phyloP scores from a whole-genome alignment of 2,113 vertebrate species.

The Forbesichthys agassizii region DNA sequence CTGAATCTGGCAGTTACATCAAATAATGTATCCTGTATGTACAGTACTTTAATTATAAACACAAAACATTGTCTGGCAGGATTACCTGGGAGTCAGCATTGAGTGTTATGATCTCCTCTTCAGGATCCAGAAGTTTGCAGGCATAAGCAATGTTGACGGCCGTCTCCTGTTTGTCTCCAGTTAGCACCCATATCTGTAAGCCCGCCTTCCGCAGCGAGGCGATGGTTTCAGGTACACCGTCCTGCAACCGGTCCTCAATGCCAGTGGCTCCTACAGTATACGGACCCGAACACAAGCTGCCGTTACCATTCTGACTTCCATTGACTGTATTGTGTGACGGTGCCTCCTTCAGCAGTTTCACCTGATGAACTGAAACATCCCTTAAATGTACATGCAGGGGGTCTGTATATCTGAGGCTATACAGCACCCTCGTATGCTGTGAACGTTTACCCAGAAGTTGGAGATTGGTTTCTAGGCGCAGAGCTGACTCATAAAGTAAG shows the following conservation, averaged over 20 bases:
- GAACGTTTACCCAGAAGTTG: conserved; percentile 87
- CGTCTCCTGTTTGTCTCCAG: conserved; percentile 97
- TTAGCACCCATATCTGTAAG: conserved; percentile 97
- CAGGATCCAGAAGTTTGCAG: conserved; percentile 92
- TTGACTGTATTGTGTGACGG: too few species aligned
- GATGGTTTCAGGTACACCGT: conserved; percentile 94
- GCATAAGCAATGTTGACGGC: conserved; percentile 94
- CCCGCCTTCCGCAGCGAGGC: conserved; percentile 86
- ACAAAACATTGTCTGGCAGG: too few species aligned
- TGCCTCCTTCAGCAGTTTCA: too few species aligned
- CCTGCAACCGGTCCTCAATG: conserved; percentile 94
- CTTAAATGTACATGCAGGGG: too few species aligned
- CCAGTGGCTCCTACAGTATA: conserved; percentile 86
- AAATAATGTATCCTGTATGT: too few species aligned
- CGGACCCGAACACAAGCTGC: background rate
- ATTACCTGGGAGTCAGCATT: conserved; percentile 91
- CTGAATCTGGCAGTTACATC: too few species aligned
- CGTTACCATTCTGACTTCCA: background rate
- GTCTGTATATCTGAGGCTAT: too few species aligned
- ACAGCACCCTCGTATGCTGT: background rate
- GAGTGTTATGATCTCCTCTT: conserved; percentile 91
- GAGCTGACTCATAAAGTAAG: conserved; percentile 89
- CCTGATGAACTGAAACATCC: too few species aligned
- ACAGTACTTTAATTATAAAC: too few species aligned
- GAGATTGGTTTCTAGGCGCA: conserved; percentile 88